phyloP scores from a whole-genome alignment of 2,113 vertebrate species.

The Tyto alba region DNA sequence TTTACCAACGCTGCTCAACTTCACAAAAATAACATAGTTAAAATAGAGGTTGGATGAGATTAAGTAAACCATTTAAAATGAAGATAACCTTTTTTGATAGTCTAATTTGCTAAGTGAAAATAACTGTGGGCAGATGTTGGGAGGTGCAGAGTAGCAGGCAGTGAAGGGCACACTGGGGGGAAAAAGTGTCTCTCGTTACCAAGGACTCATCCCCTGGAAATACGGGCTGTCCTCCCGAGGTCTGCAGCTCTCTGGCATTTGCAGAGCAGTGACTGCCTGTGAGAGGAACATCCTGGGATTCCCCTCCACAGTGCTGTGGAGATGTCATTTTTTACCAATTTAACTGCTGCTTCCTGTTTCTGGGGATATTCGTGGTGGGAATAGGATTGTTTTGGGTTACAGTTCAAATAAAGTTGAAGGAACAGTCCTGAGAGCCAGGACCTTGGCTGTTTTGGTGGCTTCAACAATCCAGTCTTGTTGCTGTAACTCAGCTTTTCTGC shows the following conservation, averaged over 20 bases:
- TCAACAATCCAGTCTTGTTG: neutral
- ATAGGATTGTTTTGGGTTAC: neutral
- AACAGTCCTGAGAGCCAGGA: neutral
- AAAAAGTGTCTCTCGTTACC: neutral
- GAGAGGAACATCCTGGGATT: neutral
- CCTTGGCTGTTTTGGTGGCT: neutral
- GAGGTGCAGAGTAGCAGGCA: neutral
- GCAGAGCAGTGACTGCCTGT: neutral
- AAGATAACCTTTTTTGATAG: neutral
- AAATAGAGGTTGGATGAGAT: neutral
- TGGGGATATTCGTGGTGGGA: neutral
- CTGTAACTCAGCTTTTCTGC: neutral
- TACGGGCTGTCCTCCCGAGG: neutral
- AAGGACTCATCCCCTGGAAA: neutral
- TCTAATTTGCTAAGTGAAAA: neutral
- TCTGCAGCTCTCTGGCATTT: neutral
- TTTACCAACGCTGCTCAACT: neutral
- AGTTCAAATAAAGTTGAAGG: neutral
- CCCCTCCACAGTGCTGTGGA: neutral
- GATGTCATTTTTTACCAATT: neutral
- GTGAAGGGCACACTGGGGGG: neutral
- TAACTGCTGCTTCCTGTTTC: conserved; percentile 8
- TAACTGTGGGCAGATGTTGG: neutral
- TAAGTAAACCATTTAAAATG: neutral
- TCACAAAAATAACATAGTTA: neutral